phyloP scores from a whole-genome alignment of 1,140 invertebrate species.

The Gonatopus flavifemur region DNA sequence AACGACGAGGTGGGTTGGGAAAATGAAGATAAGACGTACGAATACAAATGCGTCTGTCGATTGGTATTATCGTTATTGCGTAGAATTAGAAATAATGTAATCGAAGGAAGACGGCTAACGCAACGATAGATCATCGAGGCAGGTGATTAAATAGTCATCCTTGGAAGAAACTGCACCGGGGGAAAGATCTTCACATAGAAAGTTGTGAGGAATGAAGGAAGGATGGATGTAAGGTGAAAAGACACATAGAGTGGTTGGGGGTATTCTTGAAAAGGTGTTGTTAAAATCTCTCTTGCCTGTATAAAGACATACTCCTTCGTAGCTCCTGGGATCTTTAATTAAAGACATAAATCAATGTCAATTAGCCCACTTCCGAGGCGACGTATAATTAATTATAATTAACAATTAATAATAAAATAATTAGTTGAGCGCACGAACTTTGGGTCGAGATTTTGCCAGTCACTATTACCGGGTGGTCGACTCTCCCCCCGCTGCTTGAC shows the following conservation, averaged over 20 bases:
- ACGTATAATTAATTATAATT: constrained; percentile 47
- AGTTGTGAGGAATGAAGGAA: constrained; percentile 12
- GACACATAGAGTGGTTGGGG: neutral
- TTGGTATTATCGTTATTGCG: too few species aligned
- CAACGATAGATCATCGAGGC: too few species aligned
- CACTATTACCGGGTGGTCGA: constrained; percentile 8
- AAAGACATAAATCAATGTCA: constrained; percentile 58
- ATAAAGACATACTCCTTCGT: constrained; percentile 48
- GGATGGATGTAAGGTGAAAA: neutral
- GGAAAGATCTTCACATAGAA: constrained; percentile 31
- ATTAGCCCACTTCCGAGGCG: constrained; percentile 37
- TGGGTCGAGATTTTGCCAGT: constrained; percentile 24
- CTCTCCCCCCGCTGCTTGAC: neutral
- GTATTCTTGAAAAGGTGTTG: constrained; percentile 44
- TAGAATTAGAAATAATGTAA: too few species aligned
- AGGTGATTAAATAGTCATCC: too few species aligned
- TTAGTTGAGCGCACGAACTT: constrained; percentile 30
- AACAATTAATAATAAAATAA: constrained; percentile 50
- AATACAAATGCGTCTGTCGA: too few species aligned
- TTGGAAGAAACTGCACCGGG: constrained; percentile 13
- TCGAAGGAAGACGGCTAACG: too few species aligned
- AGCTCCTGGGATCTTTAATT: constrained; percentile 53
- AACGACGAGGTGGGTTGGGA: too few species aligned
- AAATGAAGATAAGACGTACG: too few species aligned
- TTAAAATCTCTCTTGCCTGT: constrained; percentile 35